Conservation (phyloP, 2,888 invertebrate species). For the Mesoligia furuncula region DNA sequence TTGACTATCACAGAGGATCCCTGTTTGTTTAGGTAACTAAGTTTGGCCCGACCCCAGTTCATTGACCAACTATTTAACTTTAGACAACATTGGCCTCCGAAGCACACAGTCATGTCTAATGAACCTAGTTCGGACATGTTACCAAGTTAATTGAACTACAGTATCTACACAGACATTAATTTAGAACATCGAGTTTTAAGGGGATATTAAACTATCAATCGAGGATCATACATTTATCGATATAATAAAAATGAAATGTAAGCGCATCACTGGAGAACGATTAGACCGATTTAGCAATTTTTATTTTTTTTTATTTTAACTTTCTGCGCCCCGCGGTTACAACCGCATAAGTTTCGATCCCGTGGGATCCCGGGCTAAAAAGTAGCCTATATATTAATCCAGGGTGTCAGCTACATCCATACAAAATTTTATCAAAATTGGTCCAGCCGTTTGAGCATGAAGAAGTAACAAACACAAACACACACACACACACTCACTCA, state of each 20-base stretch:
- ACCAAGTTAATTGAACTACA: constrained; percentile 56
- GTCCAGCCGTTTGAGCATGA: too few relatives aligned
- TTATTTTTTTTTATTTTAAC: too few relatives aligned
- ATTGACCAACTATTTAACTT: constrained; percentile 85
- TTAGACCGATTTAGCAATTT: too few relatives aligned
- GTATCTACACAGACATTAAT: not conserved
- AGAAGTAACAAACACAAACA: too few relatives aligned
- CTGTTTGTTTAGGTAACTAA: constrained; percentile 88
- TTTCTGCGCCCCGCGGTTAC: too few relatives aligned
- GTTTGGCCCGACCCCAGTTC: constrained; percentile 82
- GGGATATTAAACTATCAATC: not conserved
- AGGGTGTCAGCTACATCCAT: too few relatives aligned
- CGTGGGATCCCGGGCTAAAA: too few relatives aligned
- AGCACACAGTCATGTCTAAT: constrained; percentile 76
- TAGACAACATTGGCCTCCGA: constrained; percentile 79
- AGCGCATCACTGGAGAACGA: not conserved
- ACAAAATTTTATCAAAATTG: too few relatives aligned
- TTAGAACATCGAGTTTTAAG: not conserved
- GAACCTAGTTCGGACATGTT: constrained; percentile 72
- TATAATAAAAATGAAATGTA: not conserved
- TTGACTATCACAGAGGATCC: constrained; percentile 79
- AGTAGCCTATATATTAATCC: too few relatives aligned
- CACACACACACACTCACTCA: too few relatives aligned
- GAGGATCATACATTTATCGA: not conserved
- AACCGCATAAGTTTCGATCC: too few relatives aligned